Percentiles rank a stretch among this genome's conserved stretches.
Conservation (phyloP, 2,888 invertebrate genomes). For the Lottia scabra region DNA sequence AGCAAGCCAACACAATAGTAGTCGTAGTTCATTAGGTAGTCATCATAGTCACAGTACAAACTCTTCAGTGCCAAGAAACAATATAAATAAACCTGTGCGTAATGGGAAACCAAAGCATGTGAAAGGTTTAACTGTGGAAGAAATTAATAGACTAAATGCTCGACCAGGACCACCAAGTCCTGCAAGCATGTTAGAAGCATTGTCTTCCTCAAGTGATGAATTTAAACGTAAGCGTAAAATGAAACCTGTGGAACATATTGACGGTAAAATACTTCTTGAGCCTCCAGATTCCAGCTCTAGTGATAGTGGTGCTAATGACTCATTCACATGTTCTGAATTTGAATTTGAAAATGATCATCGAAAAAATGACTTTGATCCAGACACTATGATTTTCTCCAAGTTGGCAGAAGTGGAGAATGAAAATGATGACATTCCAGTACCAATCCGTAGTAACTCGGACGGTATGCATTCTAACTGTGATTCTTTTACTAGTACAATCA, state of each 20-base stretch:
- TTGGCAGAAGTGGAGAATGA: conserved; percentile 67
- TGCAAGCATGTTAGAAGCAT: conserved; percentile 91
- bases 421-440: conserved; percentile 50
- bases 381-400: conserved; percentile 75
- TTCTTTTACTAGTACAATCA: conserved; percentile 84
- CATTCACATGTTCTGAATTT: conserved; percentile 97
- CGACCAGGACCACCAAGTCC: conserved; percentile 87
- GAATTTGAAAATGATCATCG: conserved; percentile 85
- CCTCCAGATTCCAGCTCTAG: conserved; percentile 75
- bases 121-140: conserved; percentile 91
- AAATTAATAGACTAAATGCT: conserved; percentile 90
- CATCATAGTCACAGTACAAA: conserved; percentile 55
- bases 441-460: conserved; percentile 76
- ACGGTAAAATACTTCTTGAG: conserved; percentile 65
- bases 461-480: conserved; percentile 95
- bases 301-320: conserved; percentile 92
- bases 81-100: conserved; percentile 8
- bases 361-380: conserved; percentile 59
- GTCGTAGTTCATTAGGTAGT: conserved; percentile 56
- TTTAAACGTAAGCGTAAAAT: conserved; percentile 30
- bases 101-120: conserved; percentile 26
- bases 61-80: conserved; percentile 39
- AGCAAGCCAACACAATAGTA: conserved; percentile 39
- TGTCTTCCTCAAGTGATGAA: conserved; percentile 79
- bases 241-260: conserved; percentile 43